Evolutionary conservation across 92 coral and sea anemone species (phyloP).

Genomic region (Porites lobata): DNA sequence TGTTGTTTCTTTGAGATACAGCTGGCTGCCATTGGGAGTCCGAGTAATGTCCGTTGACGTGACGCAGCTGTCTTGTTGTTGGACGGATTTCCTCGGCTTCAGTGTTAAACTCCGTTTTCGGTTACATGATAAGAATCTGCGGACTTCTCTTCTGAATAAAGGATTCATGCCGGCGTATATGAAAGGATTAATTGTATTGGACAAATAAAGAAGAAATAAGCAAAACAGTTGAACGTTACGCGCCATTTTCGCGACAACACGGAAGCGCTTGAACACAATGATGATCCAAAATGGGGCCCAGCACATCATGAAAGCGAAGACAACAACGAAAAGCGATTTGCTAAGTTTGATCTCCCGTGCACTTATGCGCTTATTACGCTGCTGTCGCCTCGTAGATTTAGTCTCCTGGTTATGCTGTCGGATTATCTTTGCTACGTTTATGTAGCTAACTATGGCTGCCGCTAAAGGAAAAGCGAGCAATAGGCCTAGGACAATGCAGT

Average conservation of each 20-base stretch:
- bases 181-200: slow-evolving; percentile 29
- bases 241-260: not conserved
- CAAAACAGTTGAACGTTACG: slow-evolving; percentile 11
- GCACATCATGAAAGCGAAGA: slow-evolving; percentile 14
- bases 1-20: no score
- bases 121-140: not conserved
- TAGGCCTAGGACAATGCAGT: not conserved
- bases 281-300: slow-evolving; percentile 36
- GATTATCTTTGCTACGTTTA: not conserved
- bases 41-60: no score
- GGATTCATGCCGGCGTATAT: slow-evolving; percentile 37
- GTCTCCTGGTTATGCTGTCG: slow-evolving; percentile 15
- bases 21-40: no score
- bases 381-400: no score
- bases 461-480: not conserved
- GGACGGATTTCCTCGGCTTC: not conserved
- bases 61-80: no score
- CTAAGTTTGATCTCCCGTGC: slow-evolving; percentile 13
- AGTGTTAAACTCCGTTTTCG: not conserved
- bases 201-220: slow-evolving; percentile 1
- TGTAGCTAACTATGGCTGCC: not conserved
- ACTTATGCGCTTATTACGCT: not conserved
- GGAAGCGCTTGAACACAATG: slow-evolving; percentile 8
- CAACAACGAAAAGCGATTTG: slow-evolving; percentile 27
- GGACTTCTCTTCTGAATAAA: slow-evolving; percentile 17